Conservation (phyloP, 2,888 invertebrate genomes). For the Rhingia rostrata region DNA sequence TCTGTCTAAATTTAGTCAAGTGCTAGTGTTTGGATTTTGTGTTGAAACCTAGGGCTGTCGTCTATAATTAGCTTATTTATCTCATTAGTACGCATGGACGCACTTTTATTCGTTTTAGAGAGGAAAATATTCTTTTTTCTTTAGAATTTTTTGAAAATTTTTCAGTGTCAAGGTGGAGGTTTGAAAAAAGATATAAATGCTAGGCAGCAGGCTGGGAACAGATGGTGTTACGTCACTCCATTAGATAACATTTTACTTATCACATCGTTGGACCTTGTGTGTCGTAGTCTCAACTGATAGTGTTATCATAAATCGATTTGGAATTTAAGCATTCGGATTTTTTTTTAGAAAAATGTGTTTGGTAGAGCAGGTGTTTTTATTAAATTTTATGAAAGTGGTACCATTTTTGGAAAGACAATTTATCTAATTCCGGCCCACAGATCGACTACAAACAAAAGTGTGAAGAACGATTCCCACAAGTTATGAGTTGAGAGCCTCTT, state of each 20-base stretch:
- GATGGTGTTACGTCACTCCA: background rate
- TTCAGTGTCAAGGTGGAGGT: constrained; percentile 38
- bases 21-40: background rate
- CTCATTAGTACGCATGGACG: constrained; percentile 46
- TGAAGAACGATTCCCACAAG: too few species aligned
- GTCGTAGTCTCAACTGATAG: constrained; percentile 21
- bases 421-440: too few species aligned
- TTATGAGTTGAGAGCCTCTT: too few species aligned
- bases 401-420: too few species aligned
- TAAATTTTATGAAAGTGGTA: too few species aligned
- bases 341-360: too few species aligned
- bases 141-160: background rate
- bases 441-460: too few species aligned
- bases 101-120: background rate
- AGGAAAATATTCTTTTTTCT: background rate
- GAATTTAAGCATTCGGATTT: too few species aligned
- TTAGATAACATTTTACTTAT: constrained; percentile 26
- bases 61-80: constrained; percentile 50
- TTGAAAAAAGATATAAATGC: background rate
- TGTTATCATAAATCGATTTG: constrained; percentile 32
- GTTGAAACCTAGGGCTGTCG: constrained; percentile 1
- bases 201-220: background rate
- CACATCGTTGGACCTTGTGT: constrained; percentile 39
- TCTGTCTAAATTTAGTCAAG: background rate
- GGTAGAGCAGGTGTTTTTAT: too few species aligned